Evolutionary conservation across 1,140 invertebrate genomes (phyloP).

Genomic region (Dendroctonus ponderosae): DNA sequence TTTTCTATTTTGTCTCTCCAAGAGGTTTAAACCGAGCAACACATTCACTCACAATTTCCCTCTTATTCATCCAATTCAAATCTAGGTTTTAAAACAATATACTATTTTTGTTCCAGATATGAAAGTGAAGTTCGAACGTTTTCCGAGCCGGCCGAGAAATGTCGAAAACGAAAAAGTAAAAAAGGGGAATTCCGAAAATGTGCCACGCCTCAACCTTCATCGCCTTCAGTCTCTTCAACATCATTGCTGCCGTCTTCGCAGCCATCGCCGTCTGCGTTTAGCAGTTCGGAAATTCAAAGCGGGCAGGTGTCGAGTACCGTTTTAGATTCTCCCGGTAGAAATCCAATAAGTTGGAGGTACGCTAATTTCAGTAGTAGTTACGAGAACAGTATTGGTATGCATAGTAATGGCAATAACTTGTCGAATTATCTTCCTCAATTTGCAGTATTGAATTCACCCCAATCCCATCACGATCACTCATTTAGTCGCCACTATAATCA

Average conservation of each 20-base stretch:
- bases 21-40: too few relatives aligned
- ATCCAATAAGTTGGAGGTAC: conserved; percentile 30
- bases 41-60: too few relatives aligned
- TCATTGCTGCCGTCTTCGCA: neutral
- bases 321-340: conserved; percentile 32
- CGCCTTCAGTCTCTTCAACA: conserved; percentile 20
- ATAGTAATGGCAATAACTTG: neutral
- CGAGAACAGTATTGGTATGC: conserved; percentile 7
- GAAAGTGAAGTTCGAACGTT: conserved; percentile 36
- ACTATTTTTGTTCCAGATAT: conserved; percentile 34
- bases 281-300: conserved; percentile 34
- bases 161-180: conserved; percentile 29
- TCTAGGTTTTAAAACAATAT: neutral
- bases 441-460: conserved; percentile 31
- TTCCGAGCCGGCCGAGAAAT: conserved; percentile 33
- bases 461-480: neutral
- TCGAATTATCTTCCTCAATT: conserved; percentile 28
- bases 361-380: conserved; percentile 34
- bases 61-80: too few relatives aligned
- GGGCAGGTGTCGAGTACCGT: conserved; percentile 40
- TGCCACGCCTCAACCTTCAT: conserved; percentile 19
- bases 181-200: conserved; percentile 23
- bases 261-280: neutral
- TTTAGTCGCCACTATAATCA: conserved; percentile 25
- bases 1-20: too few relatives aligned